phyloP scores from a whole-genome alignment of 2,797 vertebrate species.

The Sebastes vulpes region DNA sequence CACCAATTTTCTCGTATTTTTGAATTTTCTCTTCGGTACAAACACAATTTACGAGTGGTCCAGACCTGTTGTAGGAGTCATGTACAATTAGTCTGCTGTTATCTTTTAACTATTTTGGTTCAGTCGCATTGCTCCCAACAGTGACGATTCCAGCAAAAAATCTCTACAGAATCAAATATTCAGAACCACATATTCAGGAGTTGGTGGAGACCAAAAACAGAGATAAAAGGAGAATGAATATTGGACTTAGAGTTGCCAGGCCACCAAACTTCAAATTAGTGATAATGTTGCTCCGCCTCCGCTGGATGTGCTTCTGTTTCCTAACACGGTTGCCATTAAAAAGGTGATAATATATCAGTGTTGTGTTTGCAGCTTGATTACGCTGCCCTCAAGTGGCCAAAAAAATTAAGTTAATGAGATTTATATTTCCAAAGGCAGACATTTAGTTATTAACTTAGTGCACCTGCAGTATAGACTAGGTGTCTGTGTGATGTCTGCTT shows the following conservation, averaged over 20 bases:
- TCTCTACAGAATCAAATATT: background rate
- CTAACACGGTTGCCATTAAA: background rate
- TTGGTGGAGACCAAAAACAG: background rate
- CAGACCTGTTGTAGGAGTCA: too few species aligned
- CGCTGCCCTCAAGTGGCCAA: background rate
- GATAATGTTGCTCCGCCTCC: background rate
- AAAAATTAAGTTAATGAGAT: background rate
- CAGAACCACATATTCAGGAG: background rate
- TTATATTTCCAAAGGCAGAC: background rate
- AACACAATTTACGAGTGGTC: too few species aligned
- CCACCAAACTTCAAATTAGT: background rate
- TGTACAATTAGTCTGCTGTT: too few species aligned
- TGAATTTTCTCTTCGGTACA: too few species aligned
- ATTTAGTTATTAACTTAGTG: background rate
- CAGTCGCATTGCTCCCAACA: background rate
- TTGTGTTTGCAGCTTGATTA: background rate
- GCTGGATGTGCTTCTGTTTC: background rate
- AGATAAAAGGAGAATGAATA: background rate
- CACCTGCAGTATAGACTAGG: background rate
- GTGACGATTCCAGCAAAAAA: background rate
- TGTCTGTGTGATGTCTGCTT: conserved; percentile 30
- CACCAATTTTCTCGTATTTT: too few species aligned
- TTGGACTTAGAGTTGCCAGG: background rate
- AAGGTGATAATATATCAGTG: background rate
- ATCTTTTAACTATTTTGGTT: background rate